Conservation (phyloP, 37 sponge, comb jelly and placozoan species). For the Spongilla lacustris region DNA sequence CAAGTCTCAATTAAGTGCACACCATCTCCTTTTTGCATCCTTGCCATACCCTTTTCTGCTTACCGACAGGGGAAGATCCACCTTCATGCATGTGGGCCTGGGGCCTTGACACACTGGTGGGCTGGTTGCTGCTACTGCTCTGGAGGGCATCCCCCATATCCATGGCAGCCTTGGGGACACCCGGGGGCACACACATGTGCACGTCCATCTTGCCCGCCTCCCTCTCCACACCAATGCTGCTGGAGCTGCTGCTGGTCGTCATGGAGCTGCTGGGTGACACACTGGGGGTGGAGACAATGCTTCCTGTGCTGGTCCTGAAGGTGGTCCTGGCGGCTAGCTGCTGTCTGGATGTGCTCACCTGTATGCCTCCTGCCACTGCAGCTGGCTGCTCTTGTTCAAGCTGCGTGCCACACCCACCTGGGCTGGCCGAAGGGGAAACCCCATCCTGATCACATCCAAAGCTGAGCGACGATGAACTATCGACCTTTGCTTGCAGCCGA, state of each 20-base stretch:
- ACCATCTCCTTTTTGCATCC: neutral
- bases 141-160: too few relatives aligned
- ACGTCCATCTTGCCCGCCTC: neutral
- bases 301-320: neutral
- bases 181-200: neutral
- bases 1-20: neutral
- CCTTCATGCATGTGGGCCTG: too few relatives aligned
- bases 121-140: too few relatives aligned
- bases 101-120: too few relatives aligned
- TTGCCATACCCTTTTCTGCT: neutral
- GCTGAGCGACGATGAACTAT: neutral
- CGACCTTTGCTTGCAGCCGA: neutral
- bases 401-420: neutral
- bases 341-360: neutral
- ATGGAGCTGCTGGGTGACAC: constrained; percentile 44
- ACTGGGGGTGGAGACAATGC: neutral
- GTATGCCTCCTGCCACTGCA: neutral
- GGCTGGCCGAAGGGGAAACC: neutral
- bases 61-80: neutral
- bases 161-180: too few relatives aligned
- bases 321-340: neutral
- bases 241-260: constrained; percentile 27
- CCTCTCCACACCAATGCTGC: constrained; percentile 7
- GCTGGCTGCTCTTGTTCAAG: neutral
- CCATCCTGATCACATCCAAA: neutral